Conservation (phyloP, 2,797 vertebrate genomes). For the Anableps anableps region DNA sequence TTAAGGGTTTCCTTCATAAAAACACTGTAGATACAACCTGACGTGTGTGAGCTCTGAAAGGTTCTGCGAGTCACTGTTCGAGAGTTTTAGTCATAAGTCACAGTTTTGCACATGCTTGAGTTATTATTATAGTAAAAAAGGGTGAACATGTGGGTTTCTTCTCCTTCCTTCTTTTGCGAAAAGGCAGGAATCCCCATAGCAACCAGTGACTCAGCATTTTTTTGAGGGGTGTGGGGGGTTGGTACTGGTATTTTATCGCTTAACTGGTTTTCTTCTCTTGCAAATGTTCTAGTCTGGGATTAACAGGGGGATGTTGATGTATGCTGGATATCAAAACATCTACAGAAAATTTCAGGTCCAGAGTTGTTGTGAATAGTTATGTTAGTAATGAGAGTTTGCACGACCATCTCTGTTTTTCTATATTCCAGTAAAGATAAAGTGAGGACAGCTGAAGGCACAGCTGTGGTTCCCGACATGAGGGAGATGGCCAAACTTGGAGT, state of each 20-base stretch:
- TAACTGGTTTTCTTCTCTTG: not conserved
- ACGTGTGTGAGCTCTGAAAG: not conserved
- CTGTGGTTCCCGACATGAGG: conserved; percentile 72
- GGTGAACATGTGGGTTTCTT: not conserved
- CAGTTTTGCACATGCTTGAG: not conserved
- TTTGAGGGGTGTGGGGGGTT: not conserved
- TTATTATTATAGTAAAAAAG: not conserved
- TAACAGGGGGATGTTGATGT: not conserved
- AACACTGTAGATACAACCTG: too few relatives aligned
- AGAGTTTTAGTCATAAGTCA: not conserved
- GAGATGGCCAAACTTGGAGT: conserved; percentile 86
- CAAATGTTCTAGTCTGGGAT: not conserved
- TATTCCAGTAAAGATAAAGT: conserved; percentile 82
- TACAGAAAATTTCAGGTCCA: not conserved
- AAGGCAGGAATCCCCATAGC: not conserved
- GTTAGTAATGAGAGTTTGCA: not conserved
- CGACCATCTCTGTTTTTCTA: not conserved
- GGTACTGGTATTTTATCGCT: too few relatives aligned
- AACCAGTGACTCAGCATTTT: not conserved
- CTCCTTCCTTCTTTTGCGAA: not conserved
- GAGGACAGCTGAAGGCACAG: conserved; percentile 81
- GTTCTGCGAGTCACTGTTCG: not conserved
- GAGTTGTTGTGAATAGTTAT: not conserved
- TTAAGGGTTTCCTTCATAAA: too few relatives aligned
- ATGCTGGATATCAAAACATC: not conserved